Evolutionary conservation across 2,888 invertebrate species (phyloP), one percentile per base, ranked within the genome.

Genomic region (Caenorhabditis sp.): DNA sequence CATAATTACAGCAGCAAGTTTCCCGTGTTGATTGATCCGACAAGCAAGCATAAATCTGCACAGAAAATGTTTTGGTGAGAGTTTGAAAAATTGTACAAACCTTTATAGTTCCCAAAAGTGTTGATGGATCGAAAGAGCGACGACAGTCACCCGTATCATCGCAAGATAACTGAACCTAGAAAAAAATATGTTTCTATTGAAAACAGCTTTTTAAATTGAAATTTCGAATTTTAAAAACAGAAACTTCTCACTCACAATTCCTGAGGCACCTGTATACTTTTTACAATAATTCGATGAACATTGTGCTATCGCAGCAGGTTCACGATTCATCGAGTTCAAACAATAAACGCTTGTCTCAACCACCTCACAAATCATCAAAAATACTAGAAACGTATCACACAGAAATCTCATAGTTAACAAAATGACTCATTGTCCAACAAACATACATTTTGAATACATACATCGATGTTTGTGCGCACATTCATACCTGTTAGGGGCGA

Each of bases 1-100:
- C 75, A 58, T 75, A 75, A 55, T 75, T 75, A 26, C 75, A 75
- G 50, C 75, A 75, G 37, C 75, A 75, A 36, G 75, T 75, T 67
- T 69, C 58, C 31, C 74, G 74, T 26, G 74, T 74, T 21, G 74
- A 66, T 19, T 66, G 66, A 21, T 69, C 74, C 1, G 74, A 66
- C 74, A 74, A 66, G 37, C 74, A 74, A 3, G 69, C 66, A n/a
- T 74, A 69, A 37, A 73, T 62, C 62, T 73, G 65, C 8, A 57
- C 6, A 31, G 5, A 31, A 4, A 31, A 31, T 31, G 31, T 4
- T 6, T 31, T 31, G n/a, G 4, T 31, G 5, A 19, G 6, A 23
- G 4, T 31, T 58, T n/a, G 54, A 58, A 19, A 58, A 21, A 58
- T 23, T 58, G 21, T 8, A 19, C 49, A 21, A 5, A 36, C 12